Evolutionary conservation across 2,888 invertebrate species (phyloP), one percentile per base, ranked within the genome.

Genomic region (Athalia cordata): DNA sequence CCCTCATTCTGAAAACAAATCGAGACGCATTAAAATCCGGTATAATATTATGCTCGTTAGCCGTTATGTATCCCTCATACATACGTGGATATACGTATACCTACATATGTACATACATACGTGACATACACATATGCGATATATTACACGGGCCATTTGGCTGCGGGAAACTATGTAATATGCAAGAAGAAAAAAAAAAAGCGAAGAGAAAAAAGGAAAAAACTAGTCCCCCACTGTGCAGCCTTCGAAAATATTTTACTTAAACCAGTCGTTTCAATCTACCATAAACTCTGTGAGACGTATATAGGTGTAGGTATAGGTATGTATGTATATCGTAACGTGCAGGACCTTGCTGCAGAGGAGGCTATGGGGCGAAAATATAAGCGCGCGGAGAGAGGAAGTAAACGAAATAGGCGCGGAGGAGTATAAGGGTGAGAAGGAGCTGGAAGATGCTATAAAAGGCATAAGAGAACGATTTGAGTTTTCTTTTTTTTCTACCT

Each of bases 1-100:
- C 87, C 87, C 87, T 87, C 88, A 89, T 89, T 86, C 88, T 89
- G 84, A 61, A 85, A 86, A 83, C 49, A 79, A 78, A 77, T 67
- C 70, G 55, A 79, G 61, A 79, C 50, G 62, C 77, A 79, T 75
- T 75, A 75, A 72, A 29, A 15, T 29, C 50, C 62, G 3, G 75
- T 75, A 61, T 64, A 52, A 75, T 75, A 64, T 61, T 64, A 75
- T 52, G 45, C 59, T 72, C 49, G 62, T 75, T 43, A 64, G 29
- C 13, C 62, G 15, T 62, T 43, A 4, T 49, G 15, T 49, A 61
- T 15, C 47, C n/a, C 13, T 11, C 15, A 47, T 47, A 4, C 62
- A 62, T 55, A 11, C 29, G 29, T 29, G 7, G 45, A 52, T 55
- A 68, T 67, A 8, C n/a, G 43, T 45, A 9, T 65, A 47, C 11